phyloP scores from a whole-genome alignment of 2,113 vertebrate genomes.

The Paraplagusia blochii region DNA sequence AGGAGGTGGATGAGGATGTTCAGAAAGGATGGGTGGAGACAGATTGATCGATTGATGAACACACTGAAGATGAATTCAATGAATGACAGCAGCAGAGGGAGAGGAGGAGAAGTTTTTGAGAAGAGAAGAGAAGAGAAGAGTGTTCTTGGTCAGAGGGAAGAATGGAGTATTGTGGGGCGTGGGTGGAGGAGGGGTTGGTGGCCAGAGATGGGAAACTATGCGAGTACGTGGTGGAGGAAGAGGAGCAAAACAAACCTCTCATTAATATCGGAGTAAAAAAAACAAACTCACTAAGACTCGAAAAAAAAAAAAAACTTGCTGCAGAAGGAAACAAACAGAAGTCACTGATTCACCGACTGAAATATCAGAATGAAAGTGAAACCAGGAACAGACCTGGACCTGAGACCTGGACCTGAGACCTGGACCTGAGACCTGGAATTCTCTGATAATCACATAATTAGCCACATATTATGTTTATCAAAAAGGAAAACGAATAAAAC shows the following conservation, averaged over 20 bases:
- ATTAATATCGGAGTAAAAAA: not conserved
- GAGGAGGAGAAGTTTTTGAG: conserved; percentile 26
- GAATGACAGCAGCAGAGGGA: conserved; percentile 19
- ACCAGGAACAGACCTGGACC: too few species aligned
- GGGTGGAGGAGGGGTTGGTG: conserved; percentile 11
- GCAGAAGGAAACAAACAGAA: too few species aligned
- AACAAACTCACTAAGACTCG: too few species aligned
- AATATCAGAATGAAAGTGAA: too few species aligned
- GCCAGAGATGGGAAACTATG: conserved; percentile 67
- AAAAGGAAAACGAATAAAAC: too few species aligned
- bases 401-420: too few species aligned
- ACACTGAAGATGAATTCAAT: conserved; percentile 16
- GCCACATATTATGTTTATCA: too few species aligned
- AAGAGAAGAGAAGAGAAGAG: not conserved
- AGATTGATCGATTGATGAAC: conserved; percentile 25
- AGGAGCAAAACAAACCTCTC: conserved; percentile 27
- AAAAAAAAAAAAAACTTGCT: too few species aligned
- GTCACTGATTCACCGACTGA: too few species aligned
- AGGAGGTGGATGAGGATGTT: not conserved
- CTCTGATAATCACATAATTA: too few species aligned
- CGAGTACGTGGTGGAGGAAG: conserved; percentile 75
- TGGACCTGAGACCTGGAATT: too few species aligned
- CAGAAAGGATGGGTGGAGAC: conserved; percentile 24
- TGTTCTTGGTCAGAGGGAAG: not conserved
- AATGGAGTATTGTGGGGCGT: not conserved